Percentiles rank a stretch among this genome's conserved stretches.
These are phyloP conservation scores for Drosophila diplacantha DNA, from an alignment of 2,888 invertebrate genomes.

Conservation along the genomic window DNA sequence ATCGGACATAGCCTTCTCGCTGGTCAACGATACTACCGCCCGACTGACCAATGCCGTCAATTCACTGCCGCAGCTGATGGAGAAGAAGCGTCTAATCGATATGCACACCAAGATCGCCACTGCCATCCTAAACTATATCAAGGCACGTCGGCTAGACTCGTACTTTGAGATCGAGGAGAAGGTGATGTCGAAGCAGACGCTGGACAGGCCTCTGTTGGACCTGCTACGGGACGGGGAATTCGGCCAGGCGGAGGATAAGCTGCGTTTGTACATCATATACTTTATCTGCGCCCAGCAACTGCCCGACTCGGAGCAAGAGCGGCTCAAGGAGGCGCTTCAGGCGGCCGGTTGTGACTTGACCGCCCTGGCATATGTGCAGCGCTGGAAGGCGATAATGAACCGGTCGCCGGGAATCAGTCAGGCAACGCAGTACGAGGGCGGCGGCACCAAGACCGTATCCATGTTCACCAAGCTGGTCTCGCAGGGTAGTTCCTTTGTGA, in stretches of 20 bases:
- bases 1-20: conserved; percentile 88
- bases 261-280: conserved; percentile 94
- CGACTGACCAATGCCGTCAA: conserved; percentile 96
- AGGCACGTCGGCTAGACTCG: conserved; percentile 93
- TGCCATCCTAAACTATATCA: conserved; percentile 89
- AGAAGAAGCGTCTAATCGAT: conserved; percentile 97
- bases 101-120: conserved; percentile 99
- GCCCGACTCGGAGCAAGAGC: conserved; percentile 89
- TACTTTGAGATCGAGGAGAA: conserved; percentile 99
- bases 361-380: conserved; percentile 91
- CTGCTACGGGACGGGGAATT: conserved; percentile 91
- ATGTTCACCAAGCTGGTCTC: conserved; percentile 99
- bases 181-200: conserved; percentile 91
- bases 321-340: conserved; percentile 87
- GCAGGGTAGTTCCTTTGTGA: conserved; percentile 98
- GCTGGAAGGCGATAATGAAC: conserved; percentile 85
- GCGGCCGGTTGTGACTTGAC: conserved; percentile 91
- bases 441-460: conserved; percentile 96
- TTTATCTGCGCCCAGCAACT: conserved; percentile 91
- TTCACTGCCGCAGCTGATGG: conserved; percentile 96
- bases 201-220: conserved; percentile 92
- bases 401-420: conserved; percentile 78
- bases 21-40: conserved; percentile 95
- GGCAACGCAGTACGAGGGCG: conserved; percentile 91
- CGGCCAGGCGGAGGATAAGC: conserved; percentile 93